Base-by-base conservation (phyloP, 2,113 vertebrate species). In the Piaya cayana region DNA sequence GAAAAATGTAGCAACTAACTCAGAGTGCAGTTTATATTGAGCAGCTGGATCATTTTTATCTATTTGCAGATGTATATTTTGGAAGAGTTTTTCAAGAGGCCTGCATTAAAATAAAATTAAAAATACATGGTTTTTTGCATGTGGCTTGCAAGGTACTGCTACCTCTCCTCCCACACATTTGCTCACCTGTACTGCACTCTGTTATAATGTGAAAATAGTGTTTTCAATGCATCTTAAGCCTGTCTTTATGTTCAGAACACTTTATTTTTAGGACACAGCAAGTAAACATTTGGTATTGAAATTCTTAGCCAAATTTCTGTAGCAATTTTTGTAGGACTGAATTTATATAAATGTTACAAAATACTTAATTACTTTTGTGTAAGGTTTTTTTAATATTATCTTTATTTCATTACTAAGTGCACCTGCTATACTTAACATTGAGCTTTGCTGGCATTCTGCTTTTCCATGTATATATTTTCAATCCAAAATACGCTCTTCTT, bases 171-270 rank as follows among this genome's bases (percentile, higher is more conserved):
- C 29, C 36, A 21, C 7, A 8, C 39, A 39, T 53, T 79, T 52
- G 43, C 39, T 43, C 58, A 43, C 20, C 21, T 45, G 2, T 63
- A 52, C 34, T 64, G 29, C 67, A 25, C 15, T 80, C 49, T 80
- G 42, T 26, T 63, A 19, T 42, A n/a, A 16, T 55, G 52, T 45
- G 4, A 63, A 76, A 58, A 43, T 10, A 77, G 49, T 8, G 11
- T 11, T 26, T 26, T 52, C 17, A 47, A 12, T 64, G 25, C 22
- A 45, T 42, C 34, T 53, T 37, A 49, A 63, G 11, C 50, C 93
- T 92, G n/a, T 83, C 94, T 82, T 95, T 95, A 76, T 68, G 96
- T 97, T 89, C 58, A 86, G 76, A 93, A 64, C 80, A 65, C 52
- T 96, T 94, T 96, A 82, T 84, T 97, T 97, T 49, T 49, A 49